Conservation (phyloP, 2,888 invertebrate genomes). For the Leptopilina drosophilae region DNA sequence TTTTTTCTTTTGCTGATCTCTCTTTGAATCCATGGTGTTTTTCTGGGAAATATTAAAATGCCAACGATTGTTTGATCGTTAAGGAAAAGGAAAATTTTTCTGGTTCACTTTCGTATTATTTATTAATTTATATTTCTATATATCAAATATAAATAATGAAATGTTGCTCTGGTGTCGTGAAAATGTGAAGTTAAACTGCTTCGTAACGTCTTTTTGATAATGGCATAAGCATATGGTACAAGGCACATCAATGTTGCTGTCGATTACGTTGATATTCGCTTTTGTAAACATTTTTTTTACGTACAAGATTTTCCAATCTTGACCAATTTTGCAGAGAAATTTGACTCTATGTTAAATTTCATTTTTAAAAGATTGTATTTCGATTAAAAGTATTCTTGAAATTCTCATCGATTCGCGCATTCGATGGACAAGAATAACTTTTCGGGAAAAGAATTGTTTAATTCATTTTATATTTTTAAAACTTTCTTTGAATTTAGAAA, state of each 20-base stretch:
- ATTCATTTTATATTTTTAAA: no score
- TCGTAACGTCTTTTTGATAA: constrained; percentile 64
- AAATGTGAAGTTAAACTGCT: constrained; percentile 52
- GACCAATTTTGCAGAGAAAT: no score
- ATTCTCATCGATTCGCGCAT: no score
- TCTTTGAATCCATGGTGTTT: constrained; percentile 29
- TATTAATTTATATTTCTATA: no score
- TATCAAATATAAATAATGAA: constrained; percentile 46
- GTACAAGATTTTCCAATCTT: neutral
- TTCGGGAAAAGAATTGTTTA: no score
- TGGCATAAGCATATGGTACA: constrained; percentile 47
- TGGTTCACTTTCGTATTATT: neutral
- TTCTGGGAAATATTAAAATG: constrained; percentile 9
- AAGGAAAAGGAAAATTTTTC: neutral
- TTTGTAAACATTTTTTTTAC: constrained; percentile 32
- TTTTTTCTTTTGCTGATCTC: neutral
- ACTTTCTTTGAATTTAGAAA: no score
- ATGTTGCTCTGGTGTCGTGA: constrained; percentile 54
- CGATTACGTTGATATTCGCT: constrained; percentile 44
- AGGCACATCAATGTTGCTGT: constrained; percentile 48
- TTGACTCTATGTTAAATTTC: no score
- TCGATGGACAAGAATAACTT: no score
- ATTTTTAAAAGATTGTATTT: no score
- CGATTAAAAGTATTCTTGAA: no score
- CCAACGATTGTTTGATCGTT: neutral